Base-by-base conservation (phyloP, 2,113 vertebrate species). In the Gracilinanus agilis region DNA sequence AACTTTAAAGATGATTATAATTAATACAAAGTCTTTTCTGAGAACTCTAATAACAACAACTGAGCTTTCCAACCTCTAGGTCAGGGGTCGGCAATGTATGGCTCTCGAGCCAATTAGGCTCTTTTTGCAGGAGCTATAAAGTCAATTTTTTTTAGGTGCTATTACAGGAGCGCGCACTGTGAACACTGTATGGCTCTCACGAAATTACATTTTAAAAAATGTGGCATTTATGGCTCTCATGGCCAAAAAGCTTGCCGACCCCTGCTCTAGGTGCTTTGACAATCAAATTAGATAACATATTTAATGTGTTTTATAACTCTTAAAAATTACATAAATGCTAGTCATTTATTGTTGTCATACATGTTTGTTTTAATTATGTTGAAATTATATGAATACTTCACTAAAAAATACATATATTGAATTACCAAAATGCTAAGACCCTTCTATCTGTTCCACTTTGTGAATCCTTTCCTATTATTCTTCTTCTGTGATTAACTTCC, bases 391-490 rank as follows among this genome's bases (percentile, higher is more conserved):
- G 67, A 83, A 8, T 83, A 83, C 90, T 95, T 94, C 49, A 93
- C 54, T 93, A 53, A 90, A 96, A 92, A 95, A 55, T 27, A 58
- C n/a, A n/a, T n/a, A 27, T 8, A 91, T 29, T 90, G 25, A 91
- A 90, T 92, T 92, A 89, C 88, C 91, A 94, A 96, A 95, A 95
- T 90, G 29, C 56, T 95, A 4, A 96, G 90, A 96, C 88, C 94
- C 90, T 95, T 94, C 54, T 92, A 94, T 90, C 88, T 55, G 49
- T 55, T 58, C 58, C 44, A 92, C 94, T 44, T 95, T 93, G 97
- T 95, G 97, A 97, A 97, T 93, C 92, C 97, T 97, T 97, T 67
- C 61, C 1, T 89, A 90, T 94, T 92, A 92, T 75, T 90, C 40
- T 90, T 93, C 83, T 92, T 44, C 89, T 88, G 54, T 83, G 94